Conservation (phyloP, 2,888 invertebrate genomes). For the Drosophila paramelanica region DNA sequence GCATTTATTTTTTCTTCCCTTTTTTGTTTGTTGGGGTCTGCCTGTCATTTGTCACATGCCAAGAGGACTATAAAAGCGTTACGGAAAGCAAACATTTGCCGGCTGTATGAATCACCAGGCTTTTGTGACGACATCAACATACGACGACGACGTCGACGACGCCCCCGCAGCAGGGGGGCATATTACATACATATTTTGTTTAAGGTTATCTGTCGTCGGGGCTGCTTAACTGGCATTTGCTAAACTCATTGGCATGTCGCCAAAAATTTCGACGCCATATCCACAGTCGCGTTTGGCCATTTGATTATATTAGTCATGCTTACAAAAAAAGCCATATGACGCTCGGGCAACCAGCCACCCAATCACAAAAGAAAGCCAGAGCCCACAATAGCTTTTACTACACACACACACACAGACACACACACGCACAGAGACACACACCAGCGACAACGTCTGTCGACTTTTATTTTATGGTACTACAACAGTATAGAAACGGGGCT, state of each 20-base stretch:
- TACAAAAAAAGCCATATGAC: slow-evolving; percentile 79
- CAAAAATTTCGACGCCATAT: slow-evolving; percentile 71
- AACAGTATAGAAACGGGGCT: slow-evolving; percentile 14
- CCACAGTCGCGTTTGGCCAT: slow-evolving; percentile 62
- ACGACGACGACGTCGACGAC: slow-evolving; percentile 19
- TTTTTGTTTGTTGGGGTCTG: slow-evolving; percentile 5
- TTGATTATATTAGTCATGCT: slow-evolving; percentile 79
- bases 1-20: slow-evolving; percentile 1
- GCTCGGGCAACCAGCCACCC: slow-evolving; percentile 38
- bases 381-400: slow-evolving; percentile 54
- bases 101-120: slow-evolving; percentile 56
- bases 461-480: slow-evolving; percentile 35
- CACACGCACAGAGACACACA: slow-evolving; percentile 6
- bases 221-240: slow-evolving; percentile 52
- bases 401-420: slow-evolving; percentile 1
- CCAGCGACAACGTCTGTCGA: slow-evolving; percentile 55
- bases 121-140: slow-evolving; percentile 71
- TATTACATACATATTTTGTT: slow-evolving; percentile 50
- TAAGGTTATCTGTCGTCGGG: slow-evolving; percentile 59
- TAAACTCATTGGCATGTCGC: slow-evolving; percentile 74
- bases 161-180: slow-evolving; percentile 28
- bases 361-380: slow-evolving; percentile 20
- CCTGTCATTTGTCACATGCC: slow-evolving; percentile 57
- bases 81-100: slow-evolving; percentile 45
- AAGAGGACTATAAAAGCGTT: slow-evolving; percentile 36